Percentiles rank a stretch among this genome's conserved stretches.
Evolutionary conservation across 1,140 invertebrate genomes (phyloP).

Genomic region (Leptopilina boulardi): DNA sequence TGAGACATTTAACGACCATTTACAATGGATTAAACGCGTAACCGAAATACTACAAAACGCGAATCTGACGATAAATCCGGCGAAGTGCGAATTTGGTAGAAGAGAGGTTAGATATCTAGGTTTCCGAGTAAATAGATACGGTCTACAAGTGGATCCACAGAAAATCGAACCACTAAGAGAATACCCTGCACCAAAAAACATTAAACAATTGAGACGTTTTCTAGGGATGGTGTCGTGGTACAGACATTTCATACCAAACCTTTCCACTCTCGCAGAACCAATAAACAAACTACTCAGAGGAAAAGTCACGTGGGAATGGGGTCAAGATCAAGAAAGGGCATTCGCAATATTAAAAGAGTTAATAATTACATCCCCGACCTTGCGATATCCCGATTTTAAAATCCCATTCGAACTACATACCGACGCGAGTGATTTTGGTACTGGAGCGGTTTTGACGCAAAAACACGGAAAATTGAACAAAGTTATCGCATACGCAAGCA

Average conservation of each 20-base stretch:
- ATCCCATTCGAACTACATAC: neutral
- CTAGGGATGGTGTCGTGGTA: constrained; percentile 12
- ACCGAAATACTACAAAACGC: neutral
- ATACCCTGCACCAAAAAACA: neutral
- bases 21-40: neutral
- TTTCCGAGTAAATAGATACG: neutral
- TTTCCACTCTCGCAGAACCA: neutral
- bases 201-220: constrained; percentile 29
- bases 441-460: neutral
- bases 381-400: neutral
- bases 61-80: neutral
- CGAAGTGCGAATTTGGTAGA: neutral
- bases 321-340: neutral
- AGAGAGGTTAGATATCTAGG: neutral
- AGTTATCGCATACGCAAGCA: neutral
- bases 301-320: neutral
- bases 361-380: neutral
- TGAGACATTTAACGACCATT: constrained; percentile 47
- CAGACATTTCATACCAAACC: neutral
- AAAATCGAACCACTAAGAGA: neutral
- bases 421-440: neutral
- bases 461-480: neutral
- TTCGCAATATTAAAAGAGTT: neutral
- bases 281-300: neutral
- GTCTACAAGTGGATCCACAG: neutral